Conservation (phyloP, 2,797 vertebrate species). For the Anabacerthia variegaticeps region DNA sequence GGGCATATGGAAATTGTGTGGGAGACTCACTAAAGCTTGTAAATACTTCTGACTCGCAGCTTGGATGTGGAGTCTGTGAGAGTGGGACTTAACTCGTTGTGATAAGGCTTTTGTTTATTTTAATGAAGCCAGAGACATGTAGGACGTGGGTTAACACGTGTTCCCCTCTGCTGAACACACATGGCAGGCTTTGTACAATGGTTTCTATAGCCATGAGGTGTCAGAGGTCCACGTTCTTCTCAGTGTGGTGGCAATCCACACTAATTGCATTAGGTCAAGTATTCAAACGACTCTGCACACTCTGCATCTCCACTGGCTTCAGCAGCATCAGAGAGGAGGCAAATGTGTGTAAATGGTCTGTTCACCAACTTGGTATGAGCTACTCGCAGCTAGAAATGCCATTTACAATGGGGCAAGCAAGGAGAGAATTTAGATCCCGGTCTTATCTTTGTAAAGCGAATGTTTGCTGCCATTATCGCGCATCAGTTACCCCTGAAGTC, state of each 20-base stretch:
- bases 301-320: not conserved
- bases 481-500: not conserved
- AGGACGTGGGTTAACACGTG: not conserved
- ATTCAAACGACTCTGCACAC: not conserved
- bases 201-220: not conserved
- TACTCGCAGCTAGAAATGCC: not conserved
- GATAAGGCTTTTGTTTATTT: conserved; percentile 25
- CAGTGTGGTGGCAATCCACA: not conserved
- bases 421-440: not conserved
- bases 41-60: conserved; percentile 60
- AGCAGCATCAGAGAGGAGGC: not conserved
- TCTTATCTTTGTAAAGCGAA: conserved; percentile 14
- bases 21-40: conserved; percentile 44
- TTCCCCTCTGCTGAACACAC: not conserved
- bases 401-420: not conserved
- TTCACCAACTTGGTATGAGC: not conserved
- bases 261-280: not conserved
- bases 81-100: conserved; percentile 13
- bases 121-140: not conserved
- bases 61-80: conserved; percentile 21
- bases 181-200: not conserved
- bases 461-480: not conserved
- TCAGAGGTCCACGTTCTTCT: not conserved
- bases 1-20: conserved; percentile 72
- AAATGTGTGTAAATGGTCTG: not conserved